These are phyloP conservation scores for Prochilodus magdalenae DNA, from an alignment of 2,113 vertebrate genomes.

Conservation along the genomic window DNA sequence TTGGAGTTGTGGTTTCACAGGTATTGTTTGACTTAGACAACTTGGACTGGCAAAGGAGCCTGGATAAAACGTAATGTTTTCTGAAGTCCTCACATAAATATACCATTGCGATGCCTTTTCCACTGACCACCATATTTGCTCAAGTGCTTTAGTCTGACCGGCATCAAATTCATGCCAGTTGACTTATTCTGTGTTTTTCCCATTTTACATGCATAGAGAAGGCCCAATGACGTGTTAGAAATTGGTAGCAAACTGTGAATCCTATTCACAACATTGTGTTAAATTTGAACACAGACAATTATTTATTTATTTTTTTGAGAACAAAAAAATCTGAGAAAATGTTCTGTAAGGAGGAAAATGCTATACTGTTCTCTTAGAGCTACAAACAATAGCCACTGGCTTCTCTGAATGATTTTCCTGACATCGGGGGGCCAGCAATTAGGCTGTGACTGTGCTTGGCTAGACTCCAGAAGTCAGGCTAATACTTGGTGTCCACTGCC, in stretches of 20 bases:
- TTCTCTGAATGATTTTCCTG: slow-evolving; percentile 75
- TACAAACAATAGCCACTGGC: slow-evolving; percentile 71
- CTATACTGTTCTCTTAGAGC: slow-evolving; percentile 60
- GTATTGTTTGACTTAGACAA: too few relatives aligned
- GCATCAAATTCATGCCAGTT: not conserved
- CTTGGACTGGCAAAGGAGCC: too few relatives aligned
- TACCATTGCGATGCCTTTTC: not conserved
- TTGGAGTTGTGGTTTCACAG: too few relatives aligned
- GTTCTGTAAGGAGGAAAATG: not conserved
- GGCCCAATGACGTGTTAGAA: too few relatives aligned
- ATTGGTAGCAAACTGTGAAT: not conserved
- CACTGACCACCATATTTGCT: not conserved
- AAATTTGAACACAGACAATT: not conserved
- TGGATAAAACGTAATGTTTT: not conserved
- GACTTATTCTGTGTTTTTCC: not conserved
- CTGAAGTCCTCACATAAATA: not conserved
- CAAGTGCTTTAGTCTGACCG: not conserved
- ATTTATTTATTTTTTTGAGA: not conserved
- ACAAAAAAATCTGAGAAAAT: not conserved
- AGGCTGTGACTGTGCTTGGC: slow-evolving; percentile 79
- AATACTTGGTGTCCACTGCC: slow-evolving; percentile 38
- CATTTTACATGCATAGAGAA: not conserved
- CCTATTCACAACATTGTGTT: not conserved
- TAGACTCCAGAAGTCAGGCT: slow-evolving; percentile 68
- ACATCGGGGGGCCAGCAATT: slow-evolving; percentile 76